These are phyloP conservation scores for Oreotrochilus melanogaster DNA, from an alignment of 2,113 vertebrate genomes.

Conservation along the genomic window DNA sequence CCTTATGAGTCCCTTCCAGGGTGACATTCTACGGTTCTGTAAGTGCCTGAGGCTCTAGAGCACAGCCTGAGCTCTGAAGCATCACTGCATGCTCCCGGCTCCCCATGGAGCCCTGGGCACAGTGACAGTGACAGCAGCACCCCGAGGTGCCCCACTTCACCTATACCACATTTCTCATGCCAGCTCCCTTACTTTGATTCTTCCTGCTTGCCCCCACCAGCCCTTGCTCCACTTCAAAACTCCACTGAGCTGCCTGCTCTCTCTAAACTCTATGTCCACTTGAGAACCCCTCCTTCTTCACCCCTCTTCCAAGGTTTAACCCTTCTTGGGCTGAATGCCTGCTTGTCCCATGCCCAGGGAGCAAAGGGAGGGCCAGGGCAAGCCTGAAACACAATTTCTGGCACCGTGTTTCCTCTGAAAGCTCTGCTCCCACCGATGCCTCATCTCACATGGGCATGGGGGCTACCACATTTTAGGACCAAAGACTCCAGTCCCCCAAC, in stretches of 20 bases:
- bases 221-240: background rate
- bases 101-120: background rate
- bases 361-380: background rate
- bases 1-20: background rate
- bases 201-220: fast-evolving
- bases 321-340: background rate
- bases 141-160: fast-evolving
- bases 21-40: background rate
- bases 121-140: background rate
- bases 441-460: background rate
- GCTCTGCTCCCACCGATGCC: background rate
- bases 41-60: background rate
- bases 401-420: background rate
- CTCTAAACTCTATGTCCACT: background rate
- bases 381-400: background rate
- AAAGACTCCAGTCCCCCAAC: background rate
- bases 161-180: background rate
- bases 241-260: background rate
- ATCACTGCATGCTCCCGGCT: background rate
- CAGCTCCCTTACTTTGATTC: background rate
- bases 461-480: background rate
- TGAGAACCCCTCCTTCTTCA: background rate
- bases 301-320: background rate
- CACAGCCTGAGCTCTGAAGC: background rate
- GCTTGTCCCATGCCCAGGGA: background rate